Evolutionary conservation across 2,797 vertebrate genomes (phyloP), one percentile per base, ranked within the genome.

Genomic region (Micromesistius poutassou): DNA sequence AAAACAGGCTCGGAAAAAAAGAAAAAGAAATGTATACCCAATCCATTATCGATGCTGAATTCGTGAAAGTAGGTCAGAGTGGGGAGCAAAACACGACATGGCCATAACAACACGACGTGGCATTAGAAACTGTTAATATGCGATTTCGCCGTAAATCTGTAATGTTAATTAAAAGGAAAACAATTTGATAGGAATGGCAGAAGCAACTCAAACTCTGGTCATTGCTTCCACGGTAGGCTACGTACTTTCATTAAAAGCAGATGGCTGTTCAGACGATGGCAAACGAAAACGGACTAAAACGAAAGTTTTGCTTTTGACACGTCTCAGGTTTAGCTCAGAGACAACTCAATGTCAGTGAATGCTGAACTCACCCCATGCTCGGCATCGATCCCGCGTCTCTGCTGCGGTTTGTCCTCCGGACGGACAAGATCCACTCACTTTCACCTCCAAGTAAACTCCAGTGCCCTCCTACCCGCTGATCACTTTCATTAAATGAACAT

Each of bases 371-470:
- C 55, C 55, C 55, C 55, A 62, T 62, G 55, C 22, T 62, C 16
- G 55, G 55, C 55, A 62, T 62, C 55, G 55, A 19, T n/a, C 7
- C 55, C 22, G 46, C 16, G 22, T 55, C 46, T 55, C 46, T 55
- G 4, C 16, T 42, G 40, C 40, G 46, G 3, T 55, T 55, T 55
- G 46, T 50, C 46, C 46, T 50, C 14, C 46, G 16, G 46, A 16
- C 46, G 19, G 46, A 50, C 16, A n/a, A 25, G 55, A 62, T n/a
- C 25, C 55, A 25, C 55, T 62, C 16, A 62, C 55, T 62, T 62
- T 62, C 55, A 62, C 55, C 55, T 62, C 55, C 55, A n/a, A n/a
- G 55, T 62, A 6, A n/a, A 62, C 55, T 62, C 55, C 55, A n/a
- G 55, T 9, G 6, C 22, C 8, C n/a, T 62, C 55, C 55, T 25